These are phyloP conservation scores for Lophura nycthemera DNA, from an alignment of 2,113 vertebrate species.

Conservation along the genomic window DNA sequence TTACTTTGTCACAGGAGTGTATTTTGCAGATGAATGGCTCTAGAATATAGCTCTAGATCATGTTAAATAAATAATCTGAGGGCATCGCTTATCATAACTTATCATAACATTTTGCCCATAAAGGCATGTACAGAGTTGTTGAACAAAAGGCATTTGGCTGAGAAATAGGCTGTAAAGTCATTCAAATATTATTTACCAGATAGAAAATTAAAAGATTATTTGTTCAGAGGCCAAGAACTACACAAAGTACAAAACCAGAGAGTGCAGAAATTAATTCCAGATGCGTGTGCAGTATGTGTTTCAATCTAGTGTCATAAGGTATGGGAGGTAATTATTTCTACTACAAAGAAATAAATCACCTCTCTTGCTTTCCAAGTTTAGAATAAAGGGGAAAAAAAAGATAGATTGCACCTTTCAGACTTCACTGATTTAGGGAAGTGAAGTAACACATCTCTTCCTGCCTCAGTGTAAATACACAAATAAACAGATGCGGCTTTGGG, in stretches of 20 bases:
- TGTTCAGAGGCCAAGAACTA: background rate
- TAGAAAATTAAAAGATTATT: background rate
- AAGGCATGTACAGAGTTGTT: background rate
- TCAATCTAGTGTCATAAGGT: background rate
- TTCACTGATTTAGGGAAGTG: background rate
- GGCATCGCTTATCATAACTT: background rate
- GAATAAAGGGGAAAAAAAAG: background rate
- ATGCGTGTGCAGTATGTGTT: background rate
- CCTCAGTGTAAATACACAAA: background rate
- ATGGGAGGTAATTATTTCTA: background rate
- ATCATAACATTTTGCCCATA: background rate
- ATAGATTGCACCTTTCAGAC: background rate
- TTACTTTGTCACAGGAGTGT: fast-evolving
- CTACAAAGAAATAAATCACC: background rate
- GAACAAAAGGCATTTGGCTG: background rate
- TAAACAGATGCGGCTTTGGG: fast-evolving
- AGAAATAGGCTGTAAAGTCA: background rate
- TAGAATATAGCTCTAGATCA: background rate
- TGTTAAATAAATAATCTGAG: background rate
- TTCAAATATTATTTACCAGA: background rate
- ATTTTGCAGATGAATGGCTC: background rate
- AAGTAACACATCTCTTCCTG: background rate
- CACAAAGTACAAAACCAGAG: background rate
- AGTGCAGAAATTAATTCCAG: background rate
- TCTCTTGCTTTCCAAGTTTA: background rate